Evolutionary conservation across 2,888 invertebrate genomes (phyloP).

Genomic region (Zeuzera pyrina): DNA sequence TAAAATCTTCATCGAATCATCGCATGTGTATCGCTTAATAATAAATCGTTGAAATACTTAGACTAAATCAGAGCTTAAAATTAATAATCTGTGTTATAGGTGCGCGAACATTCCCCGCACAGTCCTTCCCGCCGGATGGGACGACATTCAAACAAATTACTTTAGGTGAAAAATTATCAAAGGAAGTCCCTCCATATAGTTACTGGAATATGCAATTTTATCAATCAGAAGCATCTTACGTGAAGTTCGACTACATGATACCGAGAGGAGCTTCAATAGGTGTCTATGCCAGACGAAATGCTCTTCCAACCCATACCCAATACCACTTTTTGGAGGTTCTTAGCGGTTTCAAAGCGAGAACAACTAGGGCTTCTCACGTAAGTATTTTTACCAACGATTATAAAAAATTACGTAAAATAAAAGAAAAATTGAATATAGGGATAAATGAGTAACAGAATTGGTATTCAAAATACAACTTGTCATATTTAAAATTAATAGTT

Average conservation of each 20-base stretch:
- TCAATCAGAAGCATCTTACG: conserved; percentile 93
- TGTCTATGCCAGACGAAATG: conserved; percentile 94
- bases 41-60: conserved; percentile 7
- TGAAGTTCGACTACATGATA: conserved; percentile 95
- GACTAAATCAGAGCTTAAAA: conserved; percentile 4
- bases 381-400: conserved; percentile 40
- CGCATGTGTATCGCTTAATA: conserved; percentile 28
- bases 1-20: conserved; percentile 41
- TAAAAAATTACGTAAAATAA: conserved; percentile 1
- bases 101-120: conserved; percentile 89
- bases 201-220: conserved; percentile 99
- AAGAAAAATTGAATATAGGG: no score
- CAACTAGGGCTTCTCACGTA: conserved; percentile 89
- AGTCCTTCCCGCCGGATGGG: conserved; percentile 93
- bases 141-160: conserved; percentile 93
- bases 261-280: conserved; percentile 94
- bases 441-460: no score
- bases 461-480: no score
- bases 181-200: conserved; percentile 93
- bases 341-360: conserved; percentile 90
- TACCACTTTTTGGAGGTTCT: conserved; percentile 96
- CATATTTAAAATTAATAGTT: no score
- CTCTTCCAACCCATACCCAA: conserved; percentile 95
- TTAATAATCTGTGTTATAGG: conserved; percentile 66
- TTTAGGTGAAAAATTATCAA: conserved; percentile 88